Percentiles rank a stretch among this genome's conserved stretches.
phyloP scores from a whole-genome alignment of 1,140 invertebrate species.

The Tribolium madens region DNA sequence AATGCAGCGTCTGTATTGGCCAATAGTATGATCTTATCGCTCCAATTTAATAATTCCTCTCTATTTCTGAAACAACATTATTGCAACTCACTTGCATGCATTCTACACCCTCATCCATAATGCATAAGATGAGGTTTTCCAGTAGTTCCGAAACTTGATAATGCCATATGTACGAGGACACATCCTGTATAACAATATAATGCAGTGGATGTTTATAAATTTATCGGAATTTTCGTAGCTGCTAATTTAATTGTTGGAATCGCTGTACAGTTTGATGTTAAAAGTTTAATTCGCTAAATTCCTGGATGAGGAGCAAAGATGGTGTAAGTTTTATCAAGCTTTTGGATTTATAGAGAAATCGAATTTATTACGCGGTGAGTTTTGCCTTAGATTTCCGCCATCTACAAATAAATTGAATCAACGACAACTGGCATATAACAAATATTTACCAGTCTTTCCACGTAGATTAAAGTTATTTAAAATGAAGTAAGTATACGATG shows the following conservation, averaged over 20 bases:
- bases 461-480: constrained; percentile 48
- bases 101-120: constrained; percentile 39
- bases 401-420: constrained; percentile 45
- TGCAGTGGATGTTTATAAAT: constrained; percentile 30
- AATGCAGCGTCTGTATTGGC: neutral
- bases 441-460: constrained; percentile 43
- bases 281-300: constrained; percentile 29
- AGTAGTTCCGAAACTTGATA: constrained; percentile 36
- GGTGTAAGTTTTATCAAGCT: constrained; percentile 36
- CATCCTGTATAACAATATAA: constrained; percentile 26
- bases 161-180: constrained; percentile 31
- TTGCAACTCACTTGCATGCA: constrained; percentile 31
- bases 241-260: constrained; percentile 13
- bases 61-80: constrained; percentile 28
- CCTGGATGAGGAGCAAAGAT: neutral
- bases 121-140: constrained; percentile 37
- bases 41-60: constrained; percentile 13
- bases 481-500: constrained; percentile 45
- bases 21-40: neutral
- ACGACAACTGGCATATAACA: constrained; percentile 45
- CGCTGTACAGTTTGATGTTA: neutral
- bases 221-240: neutral
- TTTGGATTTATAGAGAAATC: constrained; percentile 32
- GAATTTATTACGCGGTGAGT: constrained; percentile 38
- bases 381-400: constrained; percentile 36